Percentiles rank a stretch among this genome's conserved stretches.
These are phyloP conservation scores for Pectinophora gossypiella DNA, from an alignment of 1,140 invertebrate genomes.

Conservation along the genomic window DNA sequence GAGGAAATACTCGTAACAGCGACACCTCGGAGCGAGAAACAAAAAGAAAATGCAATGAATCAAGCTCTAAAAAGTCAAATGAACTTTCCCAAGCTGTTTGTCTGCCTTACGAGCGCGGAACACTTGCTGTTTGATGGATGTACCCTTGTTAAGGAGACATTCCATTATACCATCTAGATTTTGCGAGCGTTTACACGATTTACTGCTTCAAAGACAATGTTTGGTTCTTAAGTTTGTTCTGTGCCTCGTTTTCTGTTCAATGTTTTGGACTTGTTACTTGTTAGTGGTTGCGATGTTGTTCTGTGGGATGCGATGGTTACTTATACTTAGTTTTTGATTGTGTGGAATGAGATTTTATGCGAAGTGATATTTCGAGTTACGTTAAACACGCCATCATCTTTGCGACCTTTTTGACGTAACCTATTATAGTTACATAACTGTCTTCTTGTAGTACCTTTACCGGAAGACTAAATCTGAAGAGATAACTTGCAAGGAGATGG, in stretches of 20 bases:
- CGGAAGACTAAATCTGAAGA: too few relatives aligned
- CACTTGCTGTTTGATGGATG: not conserved
- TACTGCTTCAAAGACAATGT: not conserved
- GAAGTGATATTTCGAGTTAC: too few relatives aligned
- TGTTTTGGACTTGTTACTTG: not conserved
- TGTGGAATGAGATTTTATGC: too few relatives aligned
- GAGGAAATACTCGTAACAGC: too few relatives aligned
- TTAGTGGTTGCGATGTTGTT: not conserved
- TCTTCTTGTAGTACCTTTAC: too few relatives aligned
- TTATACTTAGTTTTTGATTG: too few relatives aligned
- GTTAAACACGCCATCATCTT: too few relatives aligned
- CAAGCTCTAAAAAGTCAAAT: slow-evolving; percentile 1
- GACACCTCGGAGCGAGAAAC: too few relatives aligned
- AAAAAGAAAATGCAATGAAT: slow-evolving; percentile 2
- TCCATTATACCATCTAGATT: not conserved
- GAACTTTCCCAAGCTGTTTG: not conserved
- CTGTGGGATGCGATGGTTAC: too few relatives aligned
- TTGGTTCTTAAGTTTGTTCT: not conserved
- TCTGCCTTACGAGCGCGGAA: not conserved
- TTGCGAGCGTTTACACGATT: not conserved
- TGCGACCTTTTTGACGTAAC: too few relatives aligned
- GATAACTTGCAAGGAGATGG: too few relatives aligned
- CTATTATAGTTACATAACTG: too few relatives aligned
- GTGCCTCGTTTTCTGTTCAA: not conserved
- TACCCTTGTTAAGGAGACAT: not conserved